phyloP scores from a whole-genome alignment of 2,113 vertebrate species.

The Cisticola juncidis region DNA sequence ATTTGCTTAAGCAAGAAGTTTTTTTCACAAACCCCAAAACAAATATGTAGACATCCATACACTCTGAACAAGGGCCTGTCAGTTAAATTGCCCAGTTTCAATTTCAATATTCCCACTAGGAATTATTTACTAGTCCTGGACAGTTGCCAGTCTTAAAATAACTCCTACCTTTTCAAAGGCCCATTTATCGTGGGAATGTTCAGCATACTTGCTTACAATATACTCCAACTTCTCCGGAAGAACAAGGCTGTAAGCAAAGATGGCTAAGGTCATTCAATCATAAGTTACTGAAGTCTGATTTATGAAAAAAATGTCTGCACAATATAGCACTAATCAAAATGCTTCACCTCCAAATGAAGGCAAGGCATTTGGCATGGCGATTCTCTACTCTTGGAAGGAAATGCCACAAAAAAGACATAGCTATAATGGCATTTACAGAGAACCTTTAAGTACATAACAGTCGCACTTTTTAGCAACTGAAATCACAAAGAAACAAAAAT shows the following conservation, averaged over 20 bases:
- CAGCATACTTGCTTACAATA: slow-evolving; percentile 92
- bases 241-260: slow-evolving; percentile 79
- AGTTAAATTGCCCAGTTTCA: slow-evolving; percentile 1
- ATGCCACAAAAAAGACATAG: not conserved
- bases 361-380: not conserved
- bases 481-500: not conserved
- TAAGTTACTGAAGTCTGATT: not conserved
- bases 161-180: slow-evolving; percentile 92
- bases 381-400: not conserved
- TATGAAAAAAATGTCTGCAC: not conserved
- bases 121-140: not conserved
- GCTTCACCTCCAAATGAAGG: not conserved
- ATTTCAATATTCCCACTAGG: not conserved
- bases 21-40: not conserved
- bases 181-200: slow-evolving; percentile 96
- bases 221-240: slow-evolving; percentile 95
- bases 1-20: not conserved
- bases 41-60: not conserved
- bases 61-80: not conserved
- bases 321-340: not conserved
- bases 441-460: not conserved
- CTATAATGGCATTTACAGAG: not conserved
- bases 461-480: not conserved
- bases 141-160: not conserved
- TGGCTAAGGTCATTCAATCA: not conserved